phyloP scores from a whole-genome alignment of 1,140 invertebrate genomes.

The Colletes gigas region DNA sequence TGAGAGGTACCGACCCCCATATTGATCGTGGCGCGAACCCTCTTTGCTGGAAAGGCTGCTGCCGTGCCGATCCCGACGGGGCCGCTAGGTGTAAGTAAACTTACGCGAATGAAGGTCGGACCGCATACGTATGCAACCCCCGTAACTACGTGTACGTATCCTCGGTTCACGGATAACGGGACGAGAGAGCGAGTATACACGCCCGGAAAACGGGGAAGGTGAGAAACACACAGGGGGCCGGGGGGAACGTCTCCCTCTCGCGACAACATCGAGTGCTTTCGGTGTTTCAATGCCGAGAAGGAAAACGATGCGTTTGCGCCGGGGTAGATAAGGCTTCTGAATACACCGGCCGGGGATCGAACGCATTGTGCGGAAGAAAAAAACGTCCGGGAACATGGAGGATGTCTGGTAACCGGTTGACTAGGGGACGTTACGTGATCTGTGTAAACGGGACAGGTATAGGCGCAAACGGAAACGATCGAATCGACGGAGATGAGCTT shows the following conservation, averaged over 20 bases:
- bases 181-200: background rate
- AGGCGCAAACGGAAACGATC: too few species aligned
- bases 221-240: constrained; percentile 17
- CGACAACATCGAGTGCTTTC: constrained; percentile 61
- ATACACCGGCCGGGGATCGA: constrained; percentile 44
- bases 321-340: constrained; percentile 47
- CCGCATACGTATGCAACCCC: background rate
- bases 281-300: constrained; percentile 26
- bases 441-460: background rate
- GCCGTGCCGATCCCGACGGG: constrained; percentile 56
- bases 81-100: constrained; percentile 71
- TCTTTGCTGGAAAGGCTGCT: constrained; percentile 72
- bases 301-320: constrained; percentile 50
- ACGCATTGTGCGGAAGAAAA: constrained; percentile 19
- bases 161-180: constrained; percentile 23
- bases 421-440: background rate
- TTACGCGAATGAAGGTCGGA: constrained; percentile 66
- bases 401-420: constrained; percentile 3
- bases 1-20: constrained; percentile 71
- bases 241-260: constrained; percentile 25
- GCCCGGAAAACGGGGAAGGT: background rate
- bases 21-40: constrained; percentile 76
- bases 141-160: constrained; percentile 31
- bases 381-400: background rate
- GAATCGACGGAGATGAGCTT: too few species aligned